Percentiles rank a stretch among this genome's conserved stretches.
Conservation (phyloP, 2,113 vertebrate genomes). For the Furnarius figulus region DNA sequence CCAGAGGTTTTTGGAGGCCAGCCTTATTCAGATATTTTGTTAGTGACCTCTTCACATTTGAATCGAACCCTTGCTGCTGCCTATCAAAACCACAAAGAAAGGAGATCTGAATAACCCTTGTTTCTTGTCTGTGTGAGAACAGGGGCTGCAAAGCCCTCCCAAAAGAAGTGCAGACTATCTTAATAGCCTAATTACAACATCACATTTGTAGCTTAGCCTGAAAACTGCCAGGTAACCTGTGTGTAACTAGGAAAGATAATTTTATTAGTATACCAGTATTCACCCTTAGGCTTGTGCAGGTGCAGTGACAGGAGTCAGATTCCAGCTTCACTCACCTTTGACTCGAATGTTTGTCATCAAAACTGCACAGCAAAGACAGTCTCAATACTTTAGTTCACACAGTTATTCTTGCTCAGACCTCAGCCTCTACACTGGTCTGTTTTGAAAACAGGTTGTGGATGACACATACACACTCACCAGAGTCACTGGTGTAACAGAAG, state of each 20-base stretch:
- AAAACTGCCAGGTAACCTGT: not conserved
- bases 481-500: not conserved
- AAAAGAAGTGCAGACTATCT: not conserved
- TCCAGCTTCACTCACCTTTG: not conserved
- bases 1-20: not conserved
- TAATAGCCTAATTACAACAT: not conserved
- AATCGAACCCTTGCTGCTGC: not conserved
- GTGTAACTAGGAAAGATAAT: not conserved
- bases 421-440: not conserved
- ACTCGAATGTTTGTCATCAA: not conserved
- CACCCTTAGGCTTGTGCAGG: not conserved
- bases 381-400: not conserved
- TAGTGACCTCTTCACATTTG: not conserved
- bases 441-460: not conserved
- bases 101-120: not conserved
- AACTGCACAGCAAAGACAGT: not conserved
- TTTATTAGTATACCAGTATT: not conserved
- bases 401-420: not conserved
- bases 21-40: not conserved
- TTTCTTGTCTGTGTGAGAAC: not conserved
- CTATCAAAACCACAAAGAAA: not conserved
- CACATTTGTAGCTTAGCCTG: not conserved
- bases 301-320: not conserved
- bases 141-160: not conserved
- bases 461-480: not conserved